A percentile compares a stretch with the other conserved stretches of the same genome.
phyloP scores from a whole-genome alignment of 2,888 invertebrate genomes.

The Julus scandinavius region DNA sequence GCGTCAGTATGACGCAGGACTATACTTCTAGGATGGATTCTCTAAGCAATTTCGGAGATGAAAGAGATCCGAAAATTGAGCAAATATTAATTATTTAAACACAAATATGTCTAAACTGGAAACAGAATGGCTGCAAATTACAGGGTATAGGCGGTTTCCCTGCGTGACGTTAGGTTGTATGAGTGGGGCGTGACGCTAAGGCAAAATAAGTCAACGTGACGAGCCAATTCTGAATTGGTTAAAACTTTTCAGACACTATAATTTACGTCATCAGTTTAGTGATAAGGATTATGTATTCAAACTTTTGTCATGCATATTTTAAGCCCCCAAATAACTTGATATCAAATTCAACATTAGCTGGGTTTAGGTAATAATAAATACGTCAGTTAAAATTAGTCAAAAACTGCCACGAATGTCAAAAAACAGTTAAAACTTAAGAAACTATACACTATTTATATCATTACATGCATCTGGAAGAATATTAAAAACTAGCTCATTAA shows the following conservation, averaged over 20 bases:
- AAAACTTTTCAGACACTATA: neutral
- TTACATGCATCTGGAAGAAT: conserved; percentile 34
- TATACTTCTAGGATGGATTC: neutral
- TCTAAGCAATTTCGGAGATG: neutral
- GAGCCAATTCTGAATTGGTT: neutral
- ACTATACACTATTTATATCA: too few relatives aligned
- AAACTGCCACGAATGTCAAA: too few relatives aligned
- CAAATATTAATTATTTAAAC: conserved; percentile 23
- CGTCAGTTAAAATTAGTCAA: too few relatives aligned
- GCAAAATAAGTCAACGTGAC: neutral
- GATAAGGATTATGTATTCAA: too few relatives aligned
- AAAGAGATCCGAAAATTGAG: neutral
- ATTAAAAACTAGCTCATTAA: conserved; percentile 28
- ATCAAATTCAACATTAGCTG: too few relatives aligned
- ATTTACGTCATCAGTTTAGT: too few relatives aligned
- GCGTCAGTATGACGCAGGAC: neutral
- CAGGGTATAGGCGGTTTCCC: neutral
- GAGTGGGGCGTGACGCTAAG: neutral
- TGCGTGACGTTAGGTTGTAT: neutral
- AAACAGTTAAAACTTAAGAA: too few relatives aligned
- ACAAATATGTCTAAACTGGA: conserved; percentile 1
- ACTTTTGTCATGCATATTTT: too few relatives aligned
- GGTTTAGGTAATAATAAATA: too few relatives aligned
- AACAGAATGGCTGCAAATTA: conserved; percentile 34
- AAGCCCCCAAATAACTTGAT: too few relatives aligned